phyloP scores from a whole-genome alignment of 2,888 invertebrate genomes.

The Calliphora vomitoria region DNA sequence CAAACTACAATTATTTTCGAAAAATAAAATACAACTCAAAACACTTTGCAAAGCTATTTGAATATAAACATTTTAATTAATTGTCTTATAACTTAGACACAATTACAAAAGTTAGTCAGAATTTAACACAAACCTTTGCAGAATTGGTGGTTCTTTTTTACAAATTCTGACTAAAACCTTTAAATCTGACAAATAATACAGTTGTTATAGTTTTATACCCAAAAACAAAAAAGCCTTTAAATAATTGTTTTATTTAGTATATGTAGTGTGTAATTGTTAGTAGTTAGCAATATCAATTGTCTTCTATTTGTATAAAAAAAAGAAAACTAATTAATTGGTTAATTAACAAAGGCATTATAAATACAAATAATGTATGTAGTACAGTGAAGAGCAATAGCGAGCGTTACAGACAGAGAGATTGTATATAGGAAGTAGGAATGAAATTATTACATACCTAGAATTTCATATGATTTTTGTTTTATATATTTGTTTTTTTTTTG shows the following conservation, averaged over 20 bases:
- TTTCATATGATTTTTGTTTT: constrained; percentile 9
- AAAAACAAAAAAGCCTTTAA: background rate
- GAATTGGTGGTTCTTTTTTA: background rate
- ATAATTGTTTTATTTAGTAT: background rate
- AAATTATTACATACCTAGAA: constrained; percentile 60
- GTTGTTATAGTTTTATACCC: background rate
- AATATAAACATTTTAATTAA: background rate
- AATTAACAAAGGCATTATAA: constrained; percentile 6
- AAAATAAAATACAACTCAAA: constrained; percentile 1
- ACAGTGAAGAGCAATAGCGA: constrained; percentile 8
- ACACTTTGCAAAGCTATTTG: background rate
- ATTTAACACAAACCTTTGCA: too few species aligned
- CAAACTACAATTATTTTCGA: background rate
- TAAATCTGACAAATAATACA: background rate
- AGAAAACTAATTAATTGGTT: constrained; percentile 7
- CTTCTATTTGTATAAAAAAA: background rate
- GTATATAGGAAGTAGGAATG: background rate
- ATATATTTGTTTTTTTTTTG: background rate
- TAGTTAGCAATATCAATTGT: background rate
- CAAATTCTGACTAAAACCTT: background rate
- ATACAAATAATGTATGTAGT: constrained; percentile 1
- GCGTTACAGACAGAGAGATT: background rate
- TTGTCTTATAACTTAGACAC: background rate
- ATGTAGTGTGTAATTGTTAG: background rate
- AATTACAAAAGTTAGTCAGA: background rate